These are phyloP conservation scores for Machimus rusticus DNA, from an alignment of 2,888 invertebrate species.

Conservation along the genomic window DNA sequence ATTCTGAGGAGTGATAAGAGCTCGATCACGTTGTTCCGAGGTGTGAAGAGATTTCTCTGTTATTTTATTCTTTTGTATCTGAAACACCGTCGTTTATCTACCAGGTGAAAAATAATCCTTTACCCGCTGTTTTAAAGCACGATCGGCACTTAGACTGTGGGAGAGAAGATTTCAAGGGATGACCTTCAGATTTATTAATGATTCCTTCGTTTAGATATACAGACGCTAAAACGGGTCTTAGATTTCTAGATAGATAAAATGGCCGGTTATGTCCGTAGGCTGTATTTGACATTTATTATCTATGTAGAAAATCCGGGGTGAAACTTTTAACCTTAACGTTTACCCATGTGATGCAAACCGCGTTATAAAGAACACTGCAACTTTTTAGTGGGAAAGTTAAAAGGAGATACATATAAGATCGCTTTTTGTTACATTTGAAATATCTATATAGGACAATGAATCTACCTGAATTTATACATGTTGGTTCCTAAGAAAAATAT, in stretches of 20 bases:
- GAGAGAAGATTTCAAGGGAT: conserved; percentile 17
- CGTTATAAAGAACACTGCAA: too few species aligned
- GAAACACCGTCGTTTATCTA: not conserved
- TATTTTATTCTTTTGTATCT: not conserved
- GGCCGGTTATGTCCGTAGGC: not conserved
- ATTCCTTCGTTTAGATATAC: not conserved
- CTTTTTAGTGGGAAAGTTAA: too few species aligned
- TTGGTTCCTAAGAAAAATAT: too few species aligned
- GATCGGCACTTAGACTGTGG: not conserved
- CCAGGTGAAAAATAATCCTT: not conserved
- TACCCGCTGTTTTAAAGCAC: not conserved
- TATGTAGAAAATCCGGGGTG: not conserved
- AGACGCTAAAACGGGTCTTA: not conserved
- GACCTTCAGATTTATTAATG: conserved; percentile 32
- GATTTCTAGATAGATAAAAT: not conserved
- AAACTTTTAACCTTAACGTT: not conserved
- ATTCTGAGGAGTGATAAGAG: conserved; percentile 44
- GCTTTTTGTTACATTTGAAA: too few species aligned
- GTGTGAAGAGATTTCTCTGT: conserved; percentile 10
- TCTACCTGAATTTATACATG: too few species aligned
- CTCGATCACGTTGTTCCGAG: conserved; percentile 4
- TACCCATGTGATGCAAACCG: not conserved
- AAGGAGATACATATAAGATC: too few species aligned
- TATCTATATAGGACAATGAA: too few species aligned
- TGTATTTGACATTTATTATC: not conserved